Evolutionary conservation across 2,113 vertebrate species (phyloP), one percentile per base, ranked within the genome.

Genomic region (Numida meleagris): DNA sequence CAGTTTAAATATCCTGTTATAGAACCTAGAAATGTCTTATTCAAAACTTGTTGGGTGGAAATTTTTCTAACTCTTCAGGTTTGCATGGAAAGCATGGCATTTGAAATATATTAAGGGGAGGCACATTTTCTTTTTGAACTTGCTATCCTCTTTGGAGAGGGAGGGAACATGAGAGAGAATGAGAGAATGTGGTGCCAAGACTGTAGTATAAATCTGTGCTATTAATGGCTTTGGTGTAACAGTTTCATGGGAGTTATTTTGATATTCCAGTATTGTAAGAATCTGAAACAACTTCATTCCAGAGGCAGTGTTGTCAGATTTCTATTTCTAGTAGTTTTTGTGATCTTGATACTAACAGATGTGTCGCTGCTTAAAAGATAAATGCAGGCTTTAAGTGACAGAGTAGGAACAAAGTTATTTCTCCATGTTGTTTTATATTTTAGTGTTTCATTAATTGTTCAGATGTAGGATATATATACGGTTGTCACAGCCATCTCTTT

Each of bases 161-260:
- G 29, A 36, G 16, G 21, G 34, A 73, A 42, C 33, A 31, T 57
- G 36, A 45, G 66, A 23, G 90, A 74, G 80, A 81, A 83, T 81
- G 80, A 57, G 45, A 88, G 66, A 94, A 89, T 77, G n/a, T 48
- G 55, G 57, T 93, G 92, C 91, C 89, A 82, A 90, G 76, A 58
- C 43, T 79, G 74, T 82, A 76, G 91, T 90, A 93, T 89, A 90
- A 87, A 87, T 92, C 74, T 92, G 62, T 84, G 89, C 94, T 96
- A 93, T 95, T 96, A 93, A 95, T 95, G 96, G 86, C 90, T 94
- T 94, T 95, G 93, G 95, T 93, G 73, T 96, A 94, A 91, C 77
- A 72, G 89, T 96, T 96, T 93, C 96, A 95, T 89, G 31, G 77
- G 91, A 93, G 86, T 93, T 96, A 96, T 94, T 96, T 93, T 90